Evolutionary conservation across 1,140 invertebrate species (phyloP), one percentile per base, ranked within the genome.

Genomic region (Euura saliciscinereae): DNA sequence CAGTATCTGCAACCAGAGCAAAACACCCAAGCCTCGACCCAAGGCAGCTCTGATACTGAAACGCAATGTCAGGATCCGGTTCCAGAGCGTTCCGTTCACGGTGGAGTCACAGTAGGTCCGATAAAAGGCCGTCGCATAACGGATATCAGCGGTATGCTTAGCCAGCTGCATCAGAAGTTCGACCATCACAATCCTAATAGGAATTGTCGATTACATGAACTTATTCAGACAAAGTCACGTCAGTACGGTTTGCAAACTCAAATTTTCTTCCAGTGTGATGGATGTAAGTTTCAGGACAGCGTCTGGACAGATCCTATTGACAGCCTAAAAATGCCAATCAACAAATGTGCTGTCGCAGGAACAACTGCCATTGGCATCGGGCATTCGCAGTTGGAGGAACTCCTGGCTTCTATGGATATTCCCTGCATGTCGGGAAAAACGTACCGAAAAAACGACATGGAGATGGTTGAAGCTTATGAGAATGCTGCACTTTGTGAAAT

Each of bases 381-480:
- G 45, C 73, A 76, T 73, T 78, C 76, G 11, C 78, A 82, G 71
- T 67, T 83, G 13, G 70, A 82, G 45, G 78, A 83, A 73, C 43
- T 82, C 6, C 66, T 69, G 13, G 76, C 79, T 43, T 69, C 78
- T 8, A 72, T 84, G 71, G 69, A 82, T 75, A 74, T 84, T 13
- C 78, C 78, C 1, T 73, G 66, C 4, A 82, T 85, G 73, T 65
- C 74, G 28, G 59, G 71, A 45, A 68, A 72, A 68, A 78, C 75
- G 7, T 84, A 77, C 67, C 51, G 64, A 72, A 70, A 66, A 42
- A 67, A 71, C 43, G 79, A 77, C 6, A 66, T 75, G 43, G 51
- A 71, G 11, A 28, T 84, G 0, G 13, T 65, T 46, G 66, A 71
- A 11, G 28, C 44, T 0, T 75, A 79, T 69, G 44, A 74, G 64